Percentiles rank a stretch among this genome's conserved stretches.
Conservation (phyloP, 2,797 vertebrate genomes). For the Monodelphis domestica region DNA sequence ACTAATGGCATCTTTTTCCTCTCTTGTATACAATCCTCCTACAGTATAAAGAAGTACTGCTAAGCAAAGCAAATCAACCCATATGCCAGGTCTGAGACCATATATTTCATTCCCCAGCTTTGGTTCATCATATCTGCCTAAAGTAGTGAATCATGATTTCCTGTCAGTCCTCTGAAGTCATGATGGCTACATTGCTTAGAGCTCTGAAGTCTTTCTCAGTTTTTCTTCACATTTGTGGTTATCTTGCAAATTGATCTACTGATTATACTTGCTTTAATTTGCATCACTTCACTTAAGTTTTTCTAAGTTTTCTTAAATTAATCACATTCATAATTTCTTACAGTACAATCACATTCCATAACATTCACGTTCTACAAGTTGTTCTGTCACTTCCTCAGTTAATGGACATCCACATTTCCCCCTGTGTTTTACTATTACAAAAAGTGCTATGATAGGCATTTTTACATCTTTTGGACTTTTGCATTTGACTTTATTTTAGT, state of each 20-base stretch:
- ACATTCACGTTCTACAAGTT: background rate
- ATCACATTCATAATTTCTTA: background rate
- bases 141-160: background rate
- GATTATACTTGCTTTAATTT: background rate
- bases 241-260: background rate
- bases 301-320: background rate
- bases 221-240: background rate
- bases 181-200: background rate
- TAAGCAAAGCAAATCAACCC: background rate
- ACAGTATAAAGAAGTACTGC: background rate
- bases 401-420: background rate
- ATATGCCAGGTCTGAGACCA: background rate
- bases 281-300: background rate
- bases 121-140: background rate
- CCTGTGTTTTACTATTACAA: background rate
- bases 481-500: background rate
- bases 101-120: background rate
- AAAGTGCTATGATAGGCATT: background rate
- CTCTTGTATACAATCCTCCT: too few species aligned
- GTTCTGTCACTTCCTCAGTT: background rate
- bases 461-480: background rate
- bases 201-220: background rate
- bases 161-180: background rate
- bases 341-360: background rate
- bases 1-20: background rate